Conservation (phyloP, 1,140 invertebrate genomes). For the Dendroctonus ponderosae region DNA sequence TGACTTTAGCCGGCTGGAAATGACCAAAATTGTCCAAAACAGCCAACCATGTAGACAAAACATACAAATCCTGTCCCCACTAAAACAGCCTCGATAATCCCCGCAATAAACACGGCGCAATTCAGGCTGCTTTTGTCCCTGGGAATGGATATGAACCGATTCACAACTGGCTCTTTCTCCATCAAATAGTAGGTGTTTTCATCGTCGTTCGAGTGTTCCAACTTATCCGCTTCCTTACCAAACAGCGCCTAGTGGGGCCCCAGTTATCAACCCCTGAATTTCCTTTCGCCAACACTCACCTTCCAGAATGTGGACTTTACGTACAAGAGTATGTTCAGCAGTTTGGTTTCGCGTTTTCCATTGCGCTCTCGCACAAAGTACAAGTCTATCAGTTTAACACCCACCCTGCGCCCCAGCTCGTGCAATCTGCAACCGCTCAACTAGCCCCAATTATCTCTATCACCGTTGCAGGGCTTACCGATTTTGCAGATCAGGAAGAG, state of each 20-base stretch:
- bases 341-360: conserved; percentile 93
- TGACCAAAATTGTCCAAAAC: conserved; percentile 30
- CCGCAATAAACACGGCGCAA: conserved; percentile 97
- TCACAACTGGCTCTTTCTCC: conserved; percentile 96
- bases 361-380: conserved; percentile 91
- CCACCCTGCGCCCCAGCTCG: conserved; percentile 93
- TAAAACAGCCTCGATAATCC: conserved; percentile 95
- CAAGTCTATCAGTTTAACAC: conserved; percentile 88
- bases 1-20: conserved; percentile 89
- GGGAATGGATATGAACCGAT: conserved; percentile 96
- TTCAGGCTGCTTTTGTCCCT: conserved; percentile 97
- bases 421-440: conserved; percentile 67
- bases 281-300: conserved; percentile 53
- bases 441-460: background rate
- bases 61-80: conserved; percentile 95
- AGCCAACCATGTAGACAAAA: conserved; percentile 38
- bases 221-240: conserved; percentile 96
- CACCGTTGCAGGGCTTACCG: conserved; percentile 61
- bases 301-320: conserved; percentile 98
- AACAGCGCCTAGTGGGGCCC: conserved; percentile 74
- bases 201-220: conserved; percentile 98
- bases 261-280: background rate
- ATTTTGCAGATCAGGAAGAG: conserved; percentile 90
- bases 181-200: conserved; percentile 97
- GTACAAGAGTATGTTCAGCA: conserved; percentile 93